phyloP scores from a whole-genome alignment of 2,888 invertebrate genomes.

The Listrodromus nycthemerus region DNA sequence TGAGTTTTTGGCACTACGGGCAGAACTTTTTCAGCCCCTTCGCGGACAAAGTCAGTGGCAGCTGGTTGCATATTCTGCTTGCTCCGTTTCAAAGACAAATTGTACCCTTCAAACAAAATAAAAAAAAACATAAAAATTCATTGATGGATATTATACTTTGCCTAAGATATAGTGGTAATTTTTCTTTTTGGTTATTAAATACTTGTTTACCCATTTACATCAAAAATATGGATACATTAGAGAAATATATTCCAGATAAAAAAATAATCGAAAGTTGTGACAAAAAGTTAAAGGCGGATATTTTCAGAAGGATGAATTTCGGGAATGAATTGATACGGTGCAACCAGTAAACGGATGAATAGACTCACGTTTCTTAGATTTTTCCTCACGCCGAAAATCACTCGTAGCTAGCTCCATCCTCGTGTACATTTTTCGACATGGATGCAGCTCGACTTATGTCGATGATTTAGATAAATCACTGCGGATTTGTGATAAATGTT shows the following conservation, averaged over 20 bases:
- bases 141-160: no score
- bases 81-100: slow-evolving; percentile 54
- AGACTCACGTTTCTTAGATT: slow-evolving; percentile 60
- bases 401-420: slow-evolving; percentile 15
- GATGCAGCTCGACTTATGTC: background rate
- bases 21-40: background rate
- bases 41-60: background rate
- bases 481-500: background rate
- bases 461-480: background rate
- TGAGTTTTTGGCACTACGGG: background rate
- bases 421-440: background rate
- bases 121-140: background rate
- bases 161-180: no score
- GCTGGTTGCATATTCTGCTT: background rate
- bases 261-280: no score
- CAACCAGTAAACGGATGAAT: background rate
- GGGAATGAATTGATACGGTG: no score
- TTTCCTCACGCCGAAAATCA: slow-evolving; percentile 30
- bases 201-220: background rate
- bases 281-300: no score
- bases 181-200: background rate
- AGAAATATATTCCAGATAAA: no score
- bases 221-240: no score
- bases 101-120: slow-evolving; percentile 57
- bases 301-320: no score